Base-by-base conservation (phyloP, 1,140 invertebrate species). In the Brachionus asplanchnoidis region DNA sequence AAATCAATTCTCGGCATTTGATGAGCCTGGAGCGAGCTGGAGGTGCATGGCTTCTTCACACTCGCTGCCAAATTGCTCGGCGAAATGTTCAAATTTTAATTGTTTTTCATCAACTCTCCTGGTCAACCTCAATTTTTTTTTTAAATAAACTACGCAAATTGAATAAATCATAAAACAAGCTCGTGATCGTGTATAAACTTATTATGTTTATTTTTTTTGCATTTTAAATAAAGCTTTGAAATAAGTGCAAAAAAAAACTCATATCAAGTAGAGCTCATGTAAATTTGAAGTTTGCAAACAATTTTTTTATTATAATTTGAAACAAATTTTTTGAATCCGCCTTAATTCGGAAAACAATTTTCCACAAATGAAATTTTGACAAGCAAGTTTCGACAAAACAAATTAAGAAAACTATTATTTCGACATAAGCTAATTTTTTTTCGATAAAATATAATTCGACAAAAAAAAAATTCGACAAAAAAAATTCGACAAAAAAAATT, bases 1-100 rank as follows among this genome's bases (percentile, higher is more conserved):
- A n/a, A n/a, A n/a, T n/a, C n/a, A n/a, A n/a, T 77, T 46, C 40
- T 28, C 50, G 73, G 73, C 73, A 77, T 12, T 26, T 77, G 70
- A 75, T 75, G 42, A 73, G 68, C 68, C 44, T 46, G 68, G 7
- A 73, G n/a, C 9, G 68, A 40, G 40, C 32, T 73, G 4, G 68
- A 73, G 7, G 68, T n/a, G 68, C 68, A 73, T 42, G 68, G 68
- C 68, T 73, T 40, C 6, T 17, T 14, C 9, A 20, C 36, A 17
- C 32, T 11, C 32, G 68, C 40, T 73, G 32, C 68, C 32, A 73
- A 20, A 73, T 42, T 42, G 17, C 32, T 40, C 68, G 68, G 32
- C 28, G 66, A 60, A 20, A 23, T 20, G 4, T 73, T 73, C 36
- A 73, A 40, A 73, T 73, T 73, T 3, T 44, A 42, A 46, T 44